phyloP scores from a whole-genome alignment of 2,113 vertebrate genomes.

The Takifugu flavidus region DNA sequence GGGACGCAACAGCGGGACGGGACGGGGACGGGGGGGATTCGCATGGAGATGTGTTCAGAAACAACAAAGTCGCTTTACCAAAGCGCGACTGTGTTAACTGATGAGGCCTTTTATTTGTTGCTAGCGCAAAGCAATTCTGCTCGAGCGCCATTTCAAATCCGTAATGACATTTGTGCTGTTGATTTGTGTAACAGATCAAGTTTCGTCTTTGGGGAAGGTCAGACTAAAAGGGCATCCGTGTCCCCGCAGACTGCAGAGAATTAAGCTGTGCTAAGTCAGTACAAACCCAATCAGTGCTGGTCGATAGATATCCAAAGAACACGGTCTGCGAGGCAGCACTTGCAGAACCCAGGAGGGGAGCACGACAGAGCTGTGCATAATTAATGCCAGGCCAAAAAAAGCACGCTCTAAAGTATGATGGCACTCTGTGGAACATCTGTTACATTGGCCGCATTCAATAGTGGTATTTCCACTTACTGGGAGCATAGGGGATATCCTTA shows the following conservation, averaged over 20 bases:
- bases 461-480: constrained; percentile 17
- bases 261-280: constrained; percentile 62
- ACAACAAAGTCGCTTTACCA: not conserved
- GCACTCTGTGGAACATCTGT: constrained; percentile 23
- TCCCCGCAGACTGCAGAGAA: constrained; percentile 61
- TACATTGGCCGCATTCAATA: constrained; percentile 16
- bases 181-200: constrained; percentile 43
- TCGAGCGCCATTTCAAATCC: constrained; percentile 23
- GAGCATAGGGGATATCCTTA: constrained; percentile 26
- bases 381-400: constrained; percentile 23
- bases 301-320: constrained; percentile 61
- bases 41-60: not conserved
- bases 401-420: not conserved
- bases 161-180: constrained; percentile 22
- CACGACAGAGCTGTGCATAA: constrained; percentile 13
- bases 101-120: constrained; percentile 19
- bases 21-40: not conserved
- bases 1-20: not conserved
- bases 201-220: constrained; percentile 57
- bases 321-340: constrained; percentile 20
- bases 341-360: constrained; percentile 9
- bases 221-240: constrained; percentile 63
- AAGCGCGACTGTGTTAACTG: constrained; percentile 14
- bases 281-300: constrained; percentile 66
- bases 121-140: constrained; percentile 10